These are phyloP conservation scores for Aelia acuminata DNA, from an alignment of 2,888 invertebrate genomes.

Conservation along the genomic window DNA sequence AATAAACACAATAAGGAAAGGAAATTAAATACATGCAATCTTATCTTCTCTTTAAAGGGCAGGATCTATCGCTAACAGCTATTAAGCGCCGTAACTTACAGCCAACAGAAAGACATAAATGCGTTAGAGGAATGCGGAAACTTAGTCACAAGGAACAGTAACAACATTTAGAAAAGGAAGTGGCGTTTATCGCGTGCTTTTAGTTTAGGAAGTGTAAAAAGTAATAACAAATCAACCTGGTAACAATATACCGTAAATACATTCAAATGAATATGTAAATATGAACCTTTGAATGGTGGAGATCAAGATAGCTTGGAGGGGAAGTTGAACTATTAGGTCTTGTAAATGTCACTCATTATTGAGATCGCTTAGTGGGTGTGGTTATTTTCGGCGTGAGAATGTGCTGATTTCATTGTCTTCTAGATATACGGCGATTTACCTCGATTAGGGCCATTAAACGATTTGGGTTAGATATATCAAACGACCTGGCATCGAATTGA, in stretches of 20 bases:
- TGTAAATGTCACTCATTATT: conserved; percentile 48
- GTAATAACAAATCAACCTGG: not conserved
- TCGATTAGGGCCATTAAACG: not conserved
- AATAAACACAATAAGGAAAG: not conserved
- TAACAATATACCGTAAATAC: conserved; percentile 22
- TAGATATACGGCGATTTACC: not conserved
- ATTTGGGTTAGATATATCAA: not conserved
- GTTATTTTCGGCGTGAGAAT: conserved; percentile 5
- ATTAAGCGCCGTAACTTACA: not conserved
- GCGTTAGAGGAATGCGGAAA: not conserved
- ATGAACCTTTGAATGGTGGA: not conserved
- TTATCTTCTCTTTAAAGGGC: not conserved
- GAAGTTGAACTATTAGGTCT: conserved; percentile 5
- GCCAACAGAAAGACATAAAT: not conserved
- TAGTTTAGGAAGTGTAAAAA: not conserved
- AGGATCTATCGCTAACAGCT: not conserved
- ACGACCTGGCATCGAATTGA: not conserved
- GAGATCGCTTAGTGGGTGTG: conserved; percentile 28
- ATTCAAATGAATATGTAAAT: conserved; percentile 32
- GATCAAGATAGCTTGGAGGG: conserved; percentile 13
- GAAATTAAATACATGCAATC: not conserved
- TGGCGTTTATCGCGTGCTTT: not conserved
- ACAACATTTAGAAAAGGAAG: not conserved
- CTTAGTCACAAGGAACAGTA: not conserved
- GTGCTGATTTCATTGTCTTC: conserved; percentile 43